Conservation (phyloP, 2,888 invertebrate genomes). For the Alloplasta piceator region DNA sequence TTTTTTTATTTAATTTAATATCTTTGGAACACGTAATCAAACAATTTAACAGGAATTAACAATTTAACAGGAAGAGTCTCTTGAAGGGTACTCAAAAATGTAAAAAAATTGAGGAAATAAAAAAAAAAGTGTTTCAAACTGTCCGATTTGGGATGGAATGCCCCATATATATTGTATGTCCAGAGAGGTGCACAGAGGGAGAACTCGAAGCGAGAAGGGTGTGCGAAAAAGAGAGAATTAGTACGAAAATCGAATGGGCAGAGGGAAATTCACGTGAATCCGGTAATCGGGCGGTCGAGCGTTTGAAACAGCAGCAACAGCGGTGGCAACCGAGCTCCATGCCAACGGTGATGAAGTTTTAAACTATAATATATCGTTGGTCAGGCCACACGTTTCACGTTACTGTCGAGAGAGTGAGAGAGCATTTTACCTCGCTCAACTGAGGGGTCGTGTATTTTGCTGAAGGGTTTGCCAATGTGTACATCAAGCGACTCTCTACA, state of each 20-base stretch:
- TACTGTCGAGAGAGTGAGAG: slow-evolving; percentile 48
- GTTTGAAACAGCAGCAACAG: slow-evolving; percentile 52
- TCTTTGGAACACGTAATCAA: too few relatives aligned
- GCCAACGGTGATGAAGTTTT: slow-evolving; percentile 70
- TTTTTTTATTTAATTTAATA: too few relatives aligned
- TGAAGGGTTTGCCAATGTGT: slow-evolving; percentile 53
- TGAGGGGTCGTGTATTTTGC: slow-evolving; percentile 40
- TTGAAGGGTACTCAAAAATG: too few relatives aligned
- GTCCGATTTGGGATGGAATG: too few relatives aligned
- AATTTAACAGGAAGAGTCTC: too few relatives aligned
- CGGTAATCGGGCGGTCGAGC: slow-evolving; percentile 63
- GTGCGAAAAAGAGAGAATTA: slow-evolving; percentile 50
- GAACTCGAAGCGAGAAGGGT: slow-evolving; percentile 22
- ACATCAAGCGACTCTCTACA: slow-evolving; percentile 36
- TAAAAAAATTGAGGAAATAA: too few relatives aligned
- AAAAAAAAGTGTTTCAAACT: too few relatives aligned
- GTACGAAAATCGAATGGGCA: slow-evolving; percentile 48
- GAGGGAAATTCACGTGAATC: slow-evolving; percentile 58
- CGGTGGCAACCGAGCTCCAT: slow-evolving; percentile 48
- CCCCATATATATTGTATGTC: background rate
- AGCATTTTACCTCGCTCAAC: slow-evolving; percentile 36
- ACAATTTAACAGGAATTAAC: too few relatives aligned
- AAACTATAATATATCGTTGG: slow-evolving; percentile 73
- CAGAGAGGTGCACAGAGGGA: slow-evolving; percentile 45
- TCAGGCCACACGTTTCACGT: slow-evolving; percentile 65